These are phyloP conservation scores for Ovis canadensis DNA, from an alignment of 2,113 vertebrate species.

Conservation along the genomic window DNA sequence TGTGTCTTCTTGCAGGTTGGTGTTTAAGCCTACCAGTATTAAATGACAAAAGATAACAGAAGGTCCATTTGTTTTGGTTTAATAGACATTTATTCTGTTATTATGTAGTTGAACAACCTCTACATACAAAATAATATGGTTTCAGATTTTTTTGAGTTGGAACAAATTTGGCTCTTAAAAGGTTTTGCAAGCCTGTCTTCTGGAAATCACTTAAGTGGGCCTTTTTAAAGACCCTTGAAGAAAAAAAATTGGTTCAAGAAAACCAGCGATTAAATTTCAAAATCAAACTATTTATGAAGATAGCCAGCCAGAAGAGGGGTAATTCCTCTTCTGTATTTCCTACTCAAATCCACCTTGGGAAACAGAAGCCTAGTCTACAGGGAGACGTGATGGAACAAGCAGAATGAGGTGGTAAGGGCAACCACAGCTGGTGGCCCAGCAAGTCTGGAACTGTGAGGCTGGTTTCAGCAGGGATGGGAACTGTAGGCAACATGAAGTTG, in stretches of 20 bases:
- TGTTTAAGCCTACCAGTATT: neutral
- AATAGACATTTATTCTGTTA: constrained; percentile 63
- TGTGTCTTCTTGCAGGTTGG: neutral
- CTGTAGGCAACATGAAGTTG: no score
- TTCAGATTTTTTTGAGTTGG: neutral
- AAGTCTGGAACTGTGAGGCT: neutral
- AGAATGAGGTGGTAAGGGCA: neutral
- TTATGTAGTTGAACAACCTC: constrained; percentile 42
- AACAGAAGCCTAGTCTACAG: neutral
- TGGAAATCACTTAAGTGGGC: neutral
- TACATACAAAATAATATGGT: constrained; percentile 31
- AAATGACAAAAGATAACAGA: constrained; percentile 37
- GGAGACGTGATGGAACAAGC: neutral
- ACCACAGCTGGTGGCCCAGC: neutral
- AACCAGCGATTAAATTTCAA: neutral
- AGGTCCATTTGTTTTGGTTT: constrained; percentile 21
- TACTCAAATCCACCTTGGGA: neutral
- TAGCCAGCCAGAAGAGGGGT: neutral
- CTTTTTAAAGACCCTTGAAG: neutral
- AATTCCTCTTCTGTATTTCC: neutral
- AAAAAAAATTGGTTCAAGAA: neutral
- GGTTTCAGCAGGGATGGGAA: neutral
- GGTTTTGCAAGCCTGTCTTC: neutral
- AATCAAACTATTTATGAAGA: neutral
- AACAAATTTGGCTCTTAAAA: neutral